A percentile compares a stretch with the other conserved stretches of the same genome.
Evolutionary conservation across 2,113 vertebrate genomes (phyloP).

Genomic region (Vidua chalybeata): DNA sequence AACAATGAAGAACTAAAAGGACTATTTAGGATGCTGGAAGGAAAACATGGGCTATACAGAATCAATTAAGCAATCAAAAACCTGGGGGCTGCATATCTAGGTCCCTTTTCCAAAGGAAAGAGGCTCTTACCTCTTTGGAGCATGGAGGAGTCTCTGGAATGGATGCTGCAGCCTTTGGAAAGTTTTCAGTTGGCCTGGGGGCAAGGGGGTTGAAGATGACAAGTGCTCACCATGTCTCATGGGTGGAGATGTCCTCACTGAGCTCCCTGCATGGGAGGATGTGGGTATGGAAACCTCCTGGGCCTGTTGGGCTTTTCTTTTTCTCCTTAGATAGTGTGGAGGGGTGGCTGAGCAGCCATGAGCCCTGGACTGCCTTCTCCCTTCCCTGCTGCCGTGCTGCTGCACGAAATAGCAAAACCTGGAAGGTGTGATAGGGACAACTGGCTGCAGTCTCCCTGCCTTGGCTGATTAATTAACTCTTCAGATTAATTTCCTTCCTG

Average conservation of each 20-base stretch:
- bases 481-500: conserved; percentile 59
- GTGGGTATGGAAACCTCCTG: background rate
- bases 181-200: background rate
- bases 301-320: background rate
- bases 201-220: accelerated
- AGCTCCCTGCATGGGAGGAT: background rate
- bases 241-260: background rate
- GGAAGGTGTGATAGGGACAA: conserved; percentile 31
- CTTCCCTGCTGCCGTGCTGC: background rate
- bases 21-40: background rate
- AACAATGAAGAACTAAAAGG: background rate
- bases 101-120: background rate
- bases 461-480: conserved; percentile 56
- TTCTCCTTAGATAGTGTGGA: background rate
- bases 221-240: accelerated
- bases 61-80: background rate
- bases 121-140: background rate
- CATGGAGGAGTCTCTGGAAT: background rate
- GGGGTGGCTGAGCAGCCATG: background rate
- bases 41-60: background rate
- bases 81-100: background rate
- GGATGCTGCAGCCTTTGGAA: background rate
- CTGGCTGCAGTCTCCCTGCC: conserved; percentile 46
- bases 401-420: background rate
- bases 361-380: background rate